A percentile compares a stretch with the other conserved stretches of the same genome.
Conservation (phyloP, 2,113 vertebrate species). For the Chionodraco myersi region DNA sequence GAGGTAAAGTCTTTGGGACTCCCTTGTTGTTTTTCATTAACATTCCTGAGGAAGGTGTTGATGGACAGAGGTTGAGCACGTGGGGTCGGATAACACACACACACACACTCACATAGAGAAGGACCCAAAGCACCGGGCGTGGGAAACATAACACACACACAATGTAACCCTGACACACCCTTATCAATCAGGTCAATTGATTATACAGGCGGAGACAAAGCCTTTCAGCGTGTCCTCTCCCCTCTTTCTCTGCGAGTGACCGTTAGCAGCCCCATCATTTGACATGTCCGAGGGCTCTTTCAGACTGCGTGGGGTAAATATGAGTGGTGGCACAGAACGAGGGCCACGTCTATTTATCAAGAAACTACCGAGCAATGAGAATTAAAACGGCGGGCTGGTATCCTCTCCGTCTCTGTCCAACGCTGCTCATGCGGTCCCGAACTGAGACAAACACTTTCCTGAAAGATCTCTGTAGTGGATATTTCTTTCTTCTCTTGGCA, state of each 20-base stretch:
- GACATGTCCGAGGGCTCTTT: conserved; percentile 71
- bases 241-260: conserved; percentile 60
- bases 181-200: conserved; percentile 83
- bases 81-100: conserved; percentile 64
- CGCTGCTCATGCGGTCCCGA: conserved; percentile 2
- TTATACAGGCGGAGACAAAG: conserved; percentile 71
- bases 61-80: conserved; percentile 72
- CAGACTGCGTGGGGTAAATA: conserved; percentile 67
- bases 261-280: conserved; percentile 69
- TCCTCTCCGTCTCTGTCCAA: conserved; percentile 46
- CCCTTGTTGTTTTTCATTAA: conserved; percentile 81
- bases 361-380: conserved; percentile 49
- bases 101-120: conserved; percentile 1
- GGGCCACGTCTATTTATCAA: conserved; percentile 65
- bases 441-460: conserved; percentile 21
- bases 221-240: conserved; percentile 66
- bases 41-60: conserved; percentile 78
- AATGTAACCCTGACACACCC: conserved; percentile 77
- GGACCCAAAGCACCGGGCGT: conserved; percentile 57
- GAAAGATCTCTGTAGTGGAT: not conserved
- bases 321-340: conserved; percentile 48
- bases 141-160: conserved; percentile 77
- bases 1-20: conserved; percentile 68
- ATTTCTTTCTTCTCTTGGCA: not conserved
- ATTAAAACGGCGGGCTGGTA: conserved; percentile 40